phyloP scores from a whole-genome alignment of 2,797 vertebrate genomes.

The Pseudomugil gertrudae region DNA sequence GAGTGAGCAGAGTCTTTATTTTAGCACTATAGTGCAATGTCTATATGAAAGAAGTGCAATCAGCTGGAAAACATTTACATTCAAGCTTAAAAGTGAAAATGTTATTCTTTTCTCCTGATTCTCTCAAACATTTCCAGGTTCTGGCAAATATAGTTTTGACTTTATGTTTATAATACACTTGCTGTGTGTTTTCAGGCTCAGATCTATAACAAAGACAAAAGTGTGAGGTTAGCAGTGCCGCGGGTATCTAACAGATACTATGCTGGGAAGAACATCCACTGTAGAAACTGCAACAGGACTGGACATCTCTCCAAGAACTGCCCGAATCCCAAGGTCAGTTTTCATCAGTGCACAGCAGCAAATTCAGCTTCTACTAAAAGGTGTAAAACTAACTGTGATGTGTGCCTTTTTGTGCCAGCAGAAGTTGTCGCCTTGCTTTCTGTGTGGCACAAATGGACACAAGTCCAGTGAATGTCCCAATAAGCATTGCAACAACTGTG shows the following conservation, averaged over 20 bases:
- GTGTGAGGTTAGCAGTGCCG: not conserved
- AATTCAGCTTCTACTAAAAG: slow-evolving; percentile 1
- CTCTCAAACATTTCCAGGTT: not conserved
- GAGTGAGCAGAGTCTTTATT: not conserved
- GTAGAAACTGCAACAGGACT: slow-evolving; percentile 85
- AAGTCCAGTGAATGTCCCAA: slow-evolving; percentile 81
- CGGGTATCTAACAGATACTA: slow-evolving; percentile 82
- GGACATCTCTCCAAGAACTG: slow-evolving; percentile 96
- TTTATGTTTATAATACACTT: slow-evolving; percentile 3
- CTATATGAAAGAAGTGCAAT: not conserved
- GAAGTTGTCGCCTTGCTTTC: slow-evolving; percentile 85
- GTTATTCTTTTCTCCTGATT: not conserved
- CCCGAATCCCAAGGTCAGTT: slow-evolving; percentile 84
- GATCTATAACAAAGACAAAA: slow-evolving; percentile 83
- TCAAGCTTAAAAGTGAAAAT: not conserved
- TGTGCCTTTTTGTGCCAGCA: slow-evolving; percentile 52
- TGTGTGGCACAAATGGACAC: slow-evolving; percentile 88
- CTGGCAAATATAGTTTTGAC: too few species aligned
- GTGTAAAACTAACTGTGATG: slow-evolving; percentile 13
- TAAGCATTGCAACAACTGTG: slow-evolving; percentile 89
- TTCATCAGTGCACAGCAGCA: not conserved
- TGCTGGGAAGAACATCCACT: slow-evolving; percentile 84
- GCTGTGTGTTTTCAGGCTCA: slow-evolving; percentile 81
- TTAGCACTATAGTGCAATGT: not conserved
- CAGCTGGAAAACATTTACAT: not conserved